Base-by-base conservation (phyloP, 2,797 vertebrate species). In the Cirrhinus molitorella region DNA sequence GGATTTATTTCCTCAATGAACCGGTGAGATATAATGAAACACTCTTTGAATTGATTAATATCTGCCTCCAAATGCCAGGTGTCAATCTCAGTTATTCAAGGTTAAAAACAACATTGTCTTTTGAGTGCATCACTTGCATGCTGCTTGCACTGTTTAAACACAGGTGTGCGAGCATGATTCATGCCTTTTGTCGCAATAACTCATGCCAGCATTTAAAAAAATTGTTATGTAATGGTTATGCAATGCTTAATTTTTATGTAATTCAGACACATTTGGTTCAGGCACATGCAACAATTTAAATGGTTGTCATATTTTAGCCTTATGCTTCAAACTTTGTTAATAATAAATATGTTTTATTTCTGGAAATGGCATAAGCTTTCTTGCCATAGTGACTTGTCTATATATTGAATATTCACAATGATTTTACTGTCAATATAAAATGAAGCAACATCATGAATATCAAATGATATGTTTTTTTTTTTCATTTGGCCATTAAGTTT, bases 221-320 rank as follows among this genome's bases (percentile, higher is more conserved):
- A 57, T 45, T 16, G 61, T 89, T 85, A 83, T 76, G 31, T 85
- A 84, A 89, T 23, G 10, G 63, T 85, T 88, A 85, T 74, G 77
- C 76, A 86, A 86, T 51, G 59, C 34, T 81, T 59, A 14, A 51
- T 74, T 86, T 71, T 84, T 85, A 80, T 79, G 43, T 86, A 85
- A 83, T 83, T 80, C 28, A 45, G 25, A 71, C 43, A 80, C 75
- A 28, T 79, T 79, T 68, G 31, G 73, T 61, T 25, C 47, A 28
- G 25, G 82, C 43, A 55, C 37, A 70, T 31, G 31, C 17, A 12
- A 14, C 37, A 16, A 3, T 76, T 74, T 14, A 13, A 45, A 79
- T 14, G 43, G n/a, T 53, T 65, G 45, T 51, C 16, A 28, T 43
- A 57, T 40, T 80, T 77, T 14, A 34, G 0, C 16, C 53, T 51